Conservation (phyloP, 2,797 vertebrate species). For the Pelochelys cantorii region DNA sequence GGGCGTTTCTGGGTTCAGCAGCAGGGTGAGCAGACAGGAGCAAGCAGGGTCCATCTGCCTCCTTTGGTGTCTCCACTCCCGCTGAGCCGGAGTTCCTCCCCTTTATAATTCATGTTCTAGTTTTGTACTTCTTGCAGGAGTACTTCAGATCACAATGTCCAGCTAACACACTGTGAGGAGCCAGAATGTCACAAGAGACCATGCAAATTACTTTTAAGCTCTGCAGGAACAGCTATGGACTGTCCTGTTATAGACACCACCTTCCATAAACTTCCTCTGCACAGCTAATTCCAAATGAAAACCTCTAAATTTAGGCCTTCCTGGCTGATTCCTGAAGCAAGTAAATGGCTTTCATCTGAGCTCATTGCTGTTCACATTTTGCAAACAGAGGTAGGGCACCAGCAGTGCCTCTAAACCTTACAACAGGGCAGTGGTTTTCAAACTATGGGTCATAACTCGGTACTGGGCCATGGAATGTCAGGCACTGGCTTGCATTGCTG, state of each 20-base stretch:
- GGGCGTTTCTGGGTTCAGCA: too few species aligned
- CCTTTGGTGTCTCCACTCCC: too few species aligned
- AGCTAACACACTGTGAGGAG: background rate
- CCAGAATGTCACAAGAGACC: background rate
- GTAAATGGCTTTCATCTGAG: background rate
- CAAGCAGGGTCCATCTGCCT: too few species aligned
- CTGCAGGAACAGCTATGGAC: background rate
- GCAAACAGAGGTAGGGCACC: background rate
- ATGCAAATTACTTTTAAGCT: slow-evolving; percentile 15
- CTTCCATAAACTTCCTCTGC: slow-evolving; percentile 38
- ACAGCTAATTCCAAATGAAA: slow-evolving; percentile 48
- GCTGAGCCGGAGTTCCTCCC: too few species aligned
- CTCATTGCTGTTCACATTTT: slow-evolving; percentile 5
- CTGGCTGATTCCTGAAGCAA: slow-evolving; percentile 16
- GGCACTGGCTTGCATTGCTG: too few species aligned
- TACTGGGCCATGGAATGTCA: too few species aligned
- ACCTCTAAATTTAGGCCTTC: background rate
- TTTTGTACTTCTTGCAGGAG: too few species aligned
- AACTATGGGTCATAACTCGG: too few species aligned
- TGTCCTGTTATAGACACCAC: background rate
- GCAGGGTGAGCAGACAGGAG: too few species aligned
- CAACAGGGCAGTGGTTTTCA: background rate
- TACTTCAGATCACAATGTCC: background rate
- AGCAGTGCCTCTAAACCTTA: slow-evolving; percentile 22
- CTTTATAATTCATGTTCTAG: too few species aligned